Evolutionary conservation across 2,797 vertebrate genomes (phyloP).

Genomic region (Myripristis murdjan): DNA sequence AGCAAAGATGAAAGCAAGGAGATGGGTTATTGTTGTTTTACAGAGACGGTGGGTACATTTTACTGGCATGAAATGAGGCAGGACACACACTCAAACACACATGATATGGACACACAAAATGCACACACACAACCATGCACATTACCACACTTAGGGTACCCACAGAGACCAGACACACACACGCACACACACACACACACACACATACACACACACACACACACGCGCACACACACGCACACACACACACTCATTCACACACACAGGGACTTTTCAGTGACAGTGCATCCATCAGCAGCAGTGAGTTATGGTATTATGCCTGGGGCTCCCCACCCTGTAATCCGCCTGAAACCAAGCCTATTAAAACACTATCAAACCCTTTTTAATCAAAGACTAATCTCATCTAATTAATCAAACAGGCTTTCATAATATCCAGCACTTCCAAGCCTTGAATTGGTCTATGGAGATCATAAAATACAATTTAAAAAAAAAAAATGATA

Average conservation of each 20-base stretch:
- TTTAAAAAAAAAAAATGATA: conserved; percentile 38
- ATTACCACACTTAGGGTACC: not conserved
- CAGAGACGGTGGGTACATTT: conserved; percentile 23
- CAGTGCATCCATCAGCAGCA: conserved; percentile 56
- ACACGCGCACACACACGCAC: conserved; percentile 1
- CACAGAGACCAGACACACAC: not conserved
- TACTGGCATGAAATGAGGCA: conserved; percentile 3
- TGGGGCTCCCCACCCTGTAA: conserved; percentile 71
- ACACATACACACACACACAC: conserved; percentile 2
- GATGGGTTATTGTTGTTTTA: conserved; percentile 8
- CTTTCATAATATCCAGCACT: conserved; percentile 51
- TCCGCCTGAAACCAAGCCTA: conserved; percentile 73
- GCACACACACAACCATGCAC: not conserved
- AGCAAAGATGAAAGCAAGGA: conserved; percentile 50
- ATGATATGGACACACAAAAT: not conserved
- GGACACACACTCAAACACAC: conserved; percentile 22
- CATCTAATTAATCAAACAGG: conserved; percentile 73
- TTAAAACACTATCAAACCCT: conserved; percentile 76
- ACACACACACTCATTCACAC: not conserved
- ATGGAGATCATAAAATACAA: conserved; percentile 54
- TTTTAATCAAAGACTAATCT: conserved; percentile 81
- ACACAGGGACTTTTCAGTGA: conserved; percentile 46
- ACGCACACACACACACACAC: not conserved
- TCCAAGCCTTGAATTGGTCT: conserved; percentile 46
- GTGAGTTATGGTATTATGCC: conserved; percentile 62